Evolutionary conservation across 2,797 vertebrate genomes (phyloP).

Genomic region (Malacoraja senta): DNA sequence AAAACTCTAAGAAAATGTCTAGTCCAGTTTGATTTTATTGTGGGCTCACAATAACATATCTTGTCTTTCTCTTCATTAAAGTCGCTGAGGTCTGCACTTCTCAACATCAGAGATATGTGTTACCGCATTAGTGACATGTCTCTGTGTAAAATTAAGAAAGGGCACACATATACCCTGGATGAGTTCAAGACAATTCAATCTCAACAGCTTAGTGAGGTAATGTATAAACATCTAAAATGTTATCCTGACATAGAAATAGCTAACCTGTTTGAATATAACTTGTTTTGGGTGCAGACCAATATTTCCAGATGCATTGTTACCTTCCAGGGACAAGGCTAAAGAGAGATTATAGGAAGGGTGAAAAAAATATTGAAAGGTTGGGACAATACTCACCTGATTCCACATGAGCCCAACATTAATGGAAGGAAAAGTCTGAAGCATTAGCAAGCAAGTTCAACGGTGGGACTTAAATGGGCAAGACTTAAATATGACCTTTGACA

Average conservation of each 20-base stretch:
- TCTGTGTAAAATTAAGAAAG: conserved; percentile 62
- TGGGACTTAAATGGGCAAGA: neutral
- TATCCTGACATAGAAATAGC: neutral
- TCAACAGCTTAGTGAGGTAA: conserved; percentile 61
- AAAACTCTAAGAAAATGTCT: neutral
- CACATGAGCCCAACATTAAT: neutral
- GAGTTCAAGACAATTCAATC: conserved; percentile 63
- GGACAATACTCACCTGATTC: neutral
- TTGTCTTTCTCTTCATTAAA: conserved; percentile 45
- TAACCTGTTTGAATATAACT: neutral
- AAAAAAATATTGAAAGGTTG: too few relatives aligned
- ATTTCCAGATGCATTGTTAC: neutral
- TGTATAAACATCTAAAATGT: neutral
- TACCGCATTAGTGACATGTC: conserved; percentile 58
- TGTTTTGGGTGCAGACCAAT: too few relatives aligned
- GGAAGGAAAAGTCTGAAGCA: neutral
- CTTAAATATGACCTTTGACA: neutral
- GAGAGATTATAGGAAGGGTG: neutral
- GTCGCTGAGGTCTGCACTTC: conserved; percentile 64
- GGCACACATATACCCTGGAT: conserved; percentile 61
- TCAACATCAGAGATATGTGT: conserved; percentile 74
- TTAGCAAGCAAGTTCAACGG: neutral
- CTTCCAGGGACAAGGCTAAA: too few relatives aligned
- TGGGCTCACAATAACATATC: neutral
- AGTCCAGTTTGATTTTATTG: neutral